Conservation (phyloP, 2,797 vertebrate genomes). For the Eulemur rubriventer region DNA sequence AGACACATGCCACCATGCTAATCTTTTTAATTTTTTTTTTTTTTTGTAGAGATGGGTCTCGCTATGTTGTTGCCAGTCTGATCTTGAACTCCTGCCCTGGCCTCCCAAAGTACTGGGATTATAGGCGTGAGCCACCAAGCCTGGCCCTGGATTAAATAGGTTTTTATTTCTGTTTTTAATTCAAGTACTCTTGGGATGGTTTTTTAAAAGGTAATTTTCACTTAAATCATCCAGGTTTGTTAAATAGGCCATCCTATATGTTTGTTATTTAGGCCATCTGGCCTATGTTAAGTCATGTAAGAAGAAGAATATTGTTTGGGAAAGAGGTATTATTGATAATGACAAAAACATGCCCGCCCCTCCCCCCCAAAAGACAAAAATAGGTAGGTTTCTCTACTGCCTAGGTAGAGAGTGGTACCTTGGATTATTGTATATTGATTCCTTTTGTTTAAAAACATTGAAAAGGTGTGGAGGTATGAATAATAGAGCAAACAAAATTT, state of each 20-base stretch:
- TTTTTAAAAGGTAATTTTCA: background rate
- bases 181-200: background rate
- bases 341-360: background rate
- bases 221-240: background rate
- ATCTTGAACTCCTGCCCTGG: background rate
- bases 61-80: background rate
- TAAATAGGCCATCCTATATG: background rate
- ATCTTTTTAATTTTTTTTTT: background rate
- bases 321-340: background rate
- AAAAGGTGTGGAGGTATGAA: background rate
- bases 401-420: background rate
- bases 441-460: constrained; percentile 3
- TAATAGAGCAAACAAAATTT: background rate
- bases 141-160: background rate
- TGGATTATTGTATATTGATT: background rate
- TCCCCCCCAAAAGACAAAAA: background rate
- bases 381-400: background rate
- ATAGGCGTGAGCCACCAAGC: background rate
- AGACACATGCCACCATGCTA: background rate
- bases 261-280: background rate
- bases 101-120: background rate
- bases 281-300: background rate
- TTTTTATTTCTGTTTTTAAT: background rate
- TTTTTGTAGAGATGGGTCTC: background rate
- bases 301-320: constrained; percentile 4